A percentile compares a stretch with the other conserved stretches of the same genome.
Evolutionary conservation across 53 echinoderm and acorn worm genomes (phyloP).

Genomic region (Zoroaster sp.): DNA sequence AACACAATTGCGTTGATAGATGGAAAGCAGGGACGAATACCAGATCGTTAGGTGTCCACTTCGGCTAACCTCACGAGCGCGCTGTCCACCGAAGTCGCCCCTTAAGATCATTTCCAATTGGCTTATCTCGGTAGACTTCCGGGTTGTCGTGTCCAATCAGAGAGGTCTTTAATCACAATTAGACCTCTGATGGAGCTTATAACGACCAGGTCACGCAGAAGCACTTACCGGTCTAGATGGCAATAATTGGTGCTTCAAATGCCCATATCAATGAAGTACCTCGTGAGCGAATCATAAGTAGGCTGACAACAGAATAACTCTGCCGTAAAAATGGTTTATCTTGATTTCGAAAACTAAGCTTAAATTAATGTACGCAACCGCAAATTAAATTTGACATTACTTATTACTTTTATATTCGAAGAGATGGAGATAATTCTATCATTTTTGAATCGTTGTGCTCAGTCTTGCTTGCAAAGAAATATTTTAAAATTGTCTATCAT

Average conservation of each 20-base stretch:
- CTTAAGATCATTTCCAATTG: constrained; percentile 32
- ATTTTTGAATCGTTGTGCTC: too few species aligned
- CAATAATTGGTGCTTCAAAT: not conserved
- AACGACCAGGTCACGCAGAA: not conserved
- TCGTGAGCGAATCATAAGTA: too few species aligned
- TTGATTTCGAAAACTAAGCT: too few species aligned
- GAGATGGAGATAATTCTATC: too few species aligned
- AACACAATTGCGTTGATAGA: not conserved
- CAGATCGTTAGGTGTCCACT: not conserved
- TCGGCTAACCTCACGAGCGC: not conserved
- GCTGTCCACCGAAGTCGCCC: not conserved
- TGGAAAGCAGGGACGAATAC: not conserved
- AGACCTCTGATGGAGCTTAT: constrained; percentile 11
- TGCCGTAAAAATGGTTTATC: too few species aligned
- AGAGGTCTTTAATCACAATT: constrained; percentile 36
- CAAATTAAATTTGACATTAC: too few species aligned
- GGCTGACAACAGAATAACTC: too few species aligned
- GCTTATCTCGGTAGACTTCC: constrained; percentile 8
- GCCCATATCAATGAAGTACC: not conserved
- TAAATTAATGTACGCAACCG: too few species aligned
- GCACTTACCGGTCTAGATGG: not conserved
- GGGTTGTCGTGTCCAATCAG: constrained; percentile 46
- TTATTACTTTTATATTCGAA: too few species aligned
- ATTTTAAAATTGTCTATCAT: too few species aligned
- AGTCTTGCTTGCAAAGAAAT: too few species aligned